Evolutionary conservation across 1,140 invertebrate species (phyloP).

Genomic region (Lepeophtheirus salmonis): DNA sequence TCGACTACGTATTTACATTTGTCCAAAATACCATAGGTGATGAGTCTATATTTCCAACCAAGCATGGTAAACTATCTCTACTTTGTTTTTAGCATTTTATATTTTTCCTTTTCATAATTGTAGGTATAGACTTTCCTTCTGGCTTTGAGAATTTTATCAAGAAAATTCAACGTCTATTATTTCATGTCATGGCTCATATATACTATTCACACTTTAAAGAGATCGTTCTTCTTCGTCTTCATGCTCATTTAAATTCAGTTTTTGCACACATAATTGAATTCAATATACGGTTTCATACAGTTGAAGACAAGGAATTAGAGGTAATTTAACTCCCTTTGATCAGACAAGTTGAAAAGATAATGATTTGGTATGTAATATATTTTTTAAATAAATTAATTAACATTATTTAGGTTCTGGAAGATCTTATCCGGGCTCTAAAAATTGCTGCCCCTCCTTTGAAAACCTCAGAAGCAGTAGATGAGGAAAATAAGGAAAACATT

Average conservation of each 20-base stretch:
- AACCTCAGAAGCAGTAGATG: slow-evolving; percentile 17
- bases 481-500: slow-evolving; percentile 21
- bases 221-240: slow-evolving; percentile 67
- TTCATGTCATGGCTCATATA: slow-evolving; percentile 91
- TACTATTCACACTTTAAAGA: slow-evolving; percentile 94
- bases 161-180: slow-evolving; percentile 85
- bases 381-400: background rate
- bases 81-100: background rate
- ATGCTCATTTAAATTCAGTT: slow-evolving; percentile 57
- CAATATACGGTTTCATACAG: slow-evolving; percentile 65
- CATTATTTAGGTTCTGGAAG: slow-evolving; percentile 37
- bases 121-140: slow-evolving; percentile 83
- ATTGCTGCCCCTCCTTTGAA: slow-evolving; percentile 23
- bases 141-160: slow-evolving; percentile 83
- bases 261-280: slow-evolving; percentile 83
- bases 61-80: slow-evolving; percentile 29
- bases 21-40: slow-evolving; percentile 92
- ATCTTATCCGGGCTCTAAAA: slow-evolving; percentile 29
- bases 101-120: slow-evolving; percentile 26
- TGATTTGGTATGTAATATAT: background rate
- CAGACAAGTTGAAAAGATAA: background rate
- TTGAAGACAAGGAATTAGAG: slow-evolving; percentile 87
- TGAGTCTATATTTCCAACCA: slow-evolving; percentile 91
- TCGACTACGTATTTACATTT: slow-evolving; percentile 96
- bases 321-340: slow-evolving; percentile 31